Percentiles rank a stretch among this genome's conserved stretches.
Evolutionary conservation across 2,888 invertebrate genomes (phyloP).

Genomic region (Drosophila imparisetae): DNA sequence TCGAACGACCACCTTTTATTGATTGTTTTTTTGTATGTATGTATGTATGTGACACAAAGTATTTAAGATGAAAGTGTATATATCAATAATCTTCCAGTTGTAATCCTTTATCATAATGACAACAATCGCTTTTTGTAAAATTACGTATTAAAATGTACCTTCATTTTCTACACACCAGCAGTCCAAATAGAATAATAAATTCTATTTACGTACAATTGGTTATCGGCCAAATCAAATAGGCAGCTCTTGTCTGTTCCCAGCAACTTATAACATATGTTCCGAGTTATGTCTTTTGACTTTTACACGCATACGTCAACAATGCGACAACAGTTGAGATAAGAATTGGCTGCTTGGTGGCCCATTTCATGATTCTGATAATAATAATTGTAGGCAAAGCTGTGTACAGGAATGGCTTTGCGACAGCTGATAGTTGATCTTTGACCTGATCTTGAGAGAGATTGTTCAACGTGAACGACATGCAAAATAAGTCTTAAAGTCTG

Average conservation of each 20-base stretch:
- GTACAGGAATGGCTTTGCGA: background rate
- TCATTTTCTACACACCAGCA: slow-evolving; percentile 6
- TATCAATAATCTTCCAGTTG: slow-evolving; percentile 70
- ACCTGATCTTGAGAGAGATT: background rate
- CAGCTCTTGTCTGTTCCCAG: slow-evolving; percentile 18
- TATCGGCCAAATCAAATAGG: slow-evolving; percentile 33
- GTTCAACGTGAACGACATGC: background rate
- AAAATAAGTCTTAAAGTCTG: slow-evolving; percentile 80
- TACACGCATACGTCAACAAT: background rate
- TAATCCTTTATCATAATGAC: slow-evolving; percentile 48
- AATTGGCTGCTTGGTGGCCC: background rate
- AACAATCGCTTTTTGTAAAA: slow-evolving; percentile 64
- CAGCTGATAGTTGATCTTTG: background rate
- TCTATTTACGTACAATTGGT: background rate
- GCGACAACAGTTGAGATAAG: slow-evolving; percentile 33
- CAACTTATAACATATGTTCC: slow-evolving; percentile 50
- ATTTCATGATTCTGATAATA: background rate
- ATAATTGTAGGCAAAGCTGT: background rate
- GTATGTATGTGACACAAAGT: slow-evolving; percentile 40
- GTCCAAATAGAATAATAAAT: slow-evolving; percentile 14
- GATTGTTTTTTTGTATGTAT: slow-evolving; percentile 31
- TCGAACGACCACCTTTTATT: slow-evolving; percentile 42
- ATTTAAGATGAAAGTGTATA: slow-evolving; percentile 70
- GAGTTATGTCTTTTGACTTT: slow-evolving; percentile 12
- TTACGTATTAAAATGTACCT: slow-evolving; percentile 37